These are phyloP conservation scores for Drosophila hamatofila DNA, from an alignment of 2,888 invertebrate species.

Conservation along the genomic window DNA sequence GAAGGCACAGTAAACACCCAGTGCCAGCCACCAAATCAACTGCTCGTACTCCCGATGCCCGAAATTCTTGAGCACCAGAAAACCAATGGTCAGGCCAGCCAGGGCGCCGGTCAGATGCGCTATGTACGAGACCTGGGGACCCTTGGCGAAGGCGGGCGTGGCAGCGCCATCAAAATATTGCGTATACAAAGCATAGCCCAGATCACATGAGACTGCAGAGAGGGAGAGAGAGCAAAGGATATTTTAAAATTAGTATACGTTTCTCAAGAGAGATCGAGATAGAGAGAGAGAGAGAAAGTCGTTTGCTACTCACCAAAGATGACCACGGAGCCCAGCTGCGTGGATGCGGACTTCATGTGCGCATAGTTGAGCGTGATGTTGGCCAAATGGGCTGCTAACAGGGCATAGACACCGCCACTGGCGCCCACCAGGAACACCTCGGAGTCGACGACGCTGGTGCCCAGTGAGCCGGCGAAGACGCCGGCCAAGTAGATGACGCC, in stretches of 20 bases:
- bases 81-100: conserved; percentile 97
- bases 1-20: conserved; percentile 97
- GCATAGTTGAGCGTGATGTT: conserved; percentile 98
- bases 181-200: conserved; percentile 97
- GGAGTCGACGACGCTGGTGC: conserved; percentile 96
- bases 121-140: conserved; percentile 95
- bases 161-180: conserved; percentile 87
- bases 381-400: conserved; percentile 97
- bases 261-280: background rate
- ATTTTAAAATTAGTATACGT: conserved; percentile 3
- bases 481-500: conserved; percentile 96
- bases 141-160: conserved; percentile 70
- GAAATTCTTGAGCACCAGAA: conserved; percentile 97
- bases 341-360: conserved; percentile 97
- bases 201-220: conserved; percentile 92
- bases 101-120: conserved; percentile 98
- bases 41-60: conserved; percentile 97
- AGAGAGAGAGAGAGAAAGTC: background rate
- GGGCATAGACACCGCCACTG: conserved; percentile 98
- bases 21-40: conserved; percentile 97
- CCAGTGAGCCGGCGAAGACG: conserved; percentile 93
- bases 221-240: conserved; percentile 1
- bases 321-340: conserved; percentile 95
- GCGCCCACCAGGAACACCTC: conserved; percentile 98
- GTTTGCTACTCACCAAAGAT: conserved; percentile 90